A percentile compares a stretch with the other conserved stretches of the same genome.
phyloP scores from a whole-genome alignment of 2,797 vertebrate species.

The Podargus strigoides region DNA sequence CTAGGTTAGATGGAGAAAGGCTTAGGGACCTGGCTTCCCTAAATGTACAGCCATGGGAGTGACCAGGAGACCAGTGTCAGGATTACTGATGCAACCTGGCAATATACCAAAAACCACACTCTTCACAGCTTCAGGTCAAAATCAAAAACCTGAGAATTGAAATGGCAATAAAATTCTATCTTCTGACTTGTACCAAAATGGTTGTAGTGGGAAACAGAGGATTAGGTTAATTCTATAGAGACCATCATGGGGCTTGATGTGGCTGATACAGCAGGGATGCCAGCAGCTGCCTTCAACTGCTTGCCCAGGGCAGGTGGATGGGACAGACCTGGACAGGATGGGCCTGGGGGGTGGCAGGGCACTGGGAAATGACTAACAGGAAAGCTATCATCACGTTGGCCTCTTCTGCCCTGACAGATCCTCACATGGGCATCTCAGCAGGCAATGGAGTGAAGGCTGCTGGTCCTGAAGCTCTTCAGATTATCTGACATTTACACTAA shows the following conservation, averaged over 20 bases:
- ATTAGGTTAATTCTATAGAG: background rate
- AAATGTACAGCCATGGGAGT: background rate
- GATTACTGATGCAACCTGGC: background rate
- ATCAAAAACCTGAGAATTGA: background rate
- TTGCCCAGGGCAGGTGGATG: background rate
- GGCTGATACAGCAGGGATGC: background rate
- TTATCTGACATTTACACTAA: background rate
- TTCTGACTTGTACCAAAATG: background rate
- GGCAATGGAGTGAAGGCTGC: background rate
- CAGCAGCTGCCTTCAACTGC: background rate
- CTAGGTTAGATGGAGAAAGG: background rate
- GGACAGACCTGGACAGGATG: background rate
- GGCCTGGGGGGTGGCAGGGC: background rate
- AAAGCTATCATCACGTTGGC: background rate
- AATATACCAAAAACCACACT: background rate
- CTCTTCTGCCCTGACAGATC: background rate
- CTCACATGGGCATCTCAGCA: background rate
- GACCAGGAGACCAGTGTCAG: background rate
- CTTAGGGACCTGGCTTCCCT: background rate
- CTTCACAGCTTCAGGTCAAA: background rate
- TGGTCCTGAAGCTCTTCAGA: background rate
- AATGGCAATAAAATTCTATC: background rate
- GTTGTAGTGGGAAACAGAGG: background rate
- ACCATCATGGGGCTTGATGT: background rate
- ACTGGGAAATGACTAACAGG: background rate